Evolutionary conservation across 1,140 invertebrate species (phyloP), one percentile per base, ranked within the genome.

Genomic region (Atta texana): DNA sequence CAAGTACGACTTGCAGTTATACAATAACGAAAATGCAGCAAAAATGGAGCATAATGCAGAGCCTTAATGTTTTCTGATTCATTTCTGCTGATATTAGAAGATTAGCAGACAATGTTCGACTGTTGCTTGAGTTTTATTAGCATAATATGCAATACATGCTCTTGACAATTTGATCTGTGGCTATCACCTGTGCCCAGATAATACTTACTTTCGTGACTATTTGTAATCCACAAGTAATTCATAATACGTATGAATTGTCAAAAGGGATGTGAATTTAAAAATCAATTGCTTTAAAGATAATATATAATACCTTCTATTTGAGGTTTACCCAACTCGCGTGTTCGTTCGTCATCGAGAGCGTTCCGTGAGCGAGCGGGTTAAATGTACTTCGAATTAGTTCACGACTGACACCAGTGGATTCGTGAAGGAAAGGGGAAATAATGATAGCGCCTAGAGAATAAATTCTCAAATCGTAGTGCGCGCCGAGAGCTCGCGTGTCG

Each of bases 401-500:
- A 51, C 69, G 55, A 74, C 77, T 69, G 74, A 85, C 85, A 86
- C 49, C 66, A 24, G 64, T 24, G 77, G 64, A 81, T 82, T 82
- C 80, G 80, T 63, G 80, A 84, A 63, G 55, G 39, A 84, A 84
- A 84, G 24, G 69, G 18, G 69, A 75, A 84, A 84, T 84, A 84
- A 84, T 84, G 80, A 74, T 53, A 75, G 57, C 69, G 80, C 39
- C 69, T 84, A 84, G 80, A 84, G 80, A 74, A 84, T 84, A 84
- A 75, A 84, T 84, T 84, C 39, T 74, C 80, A 61, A 75, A 84
- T 84, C 69, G 80, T 82, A 82, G 68, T 63, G 61, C 77, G 44
- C 61, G 63, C 63, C 28, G 53, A 39, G 64, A 63, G 88, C 63
- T 89, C 61, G 88, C 88, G 88, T 89, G 88, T 69, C 34, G 61